These are phyloP conservation scores for Anastatus disparis DNA, from an alignment of 1,140 invertebrate genomes.

Conservation along the genomic window DNA sequence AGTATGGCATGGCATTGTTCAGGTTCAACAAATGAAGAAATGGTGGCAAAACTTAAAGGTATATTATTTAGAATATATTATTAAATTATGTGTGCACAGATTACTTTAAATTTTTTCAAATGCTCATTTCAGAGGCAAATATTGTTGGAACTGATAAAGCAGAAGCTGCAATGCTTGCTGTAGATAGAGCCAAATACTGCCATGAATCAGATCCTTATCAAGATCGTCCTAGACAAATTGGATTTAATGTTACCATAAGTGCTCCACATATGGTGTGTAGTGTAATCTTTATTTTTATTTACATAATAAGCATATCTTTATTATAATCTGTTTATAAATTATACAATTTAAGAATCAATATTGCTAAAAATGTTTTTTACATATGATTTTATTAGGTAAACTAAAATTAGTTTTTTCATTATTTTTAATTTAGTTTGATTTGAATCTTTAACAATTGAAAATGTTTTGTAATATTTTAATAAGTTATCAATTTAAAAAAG, in stretches of 20 bases:
- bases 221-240: slow-evolving; percentile 90
- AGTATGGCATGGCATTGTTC: slow-evolving; percentile 64
- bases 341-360: background rate
- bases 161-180: slow-evolving; percentile 83
- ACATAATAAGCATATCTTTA: background rate
- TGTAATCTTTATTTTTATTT: slow-evolving; percentile 17
- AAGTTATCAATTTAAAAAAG: too few relatives aligned
- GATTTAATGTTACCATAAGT: slow-evolving; percentile 93
- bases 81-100: too few relatives aligned
- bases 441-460: too few relatives aligned
- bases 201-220: slow-evolving; percentile 81
- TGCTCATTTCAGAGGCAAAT: slow-evolving; percentile 77
- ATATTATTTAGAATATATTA: slow-evolving; percentile 37
- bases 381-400: too few relatives aligned
- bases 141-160: slow-evolving; percentile 85
- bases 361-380: too few relatives aligned
- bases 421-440: too few relatives aligned
- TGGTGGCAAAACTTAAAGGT: slow-evolving; percentile 60
- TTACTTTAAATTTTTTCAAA: background rate
- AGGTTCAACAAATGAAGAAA: slow-evolving; percentile 61
- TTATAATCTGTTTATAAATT: slow-evolving; percentile 4
- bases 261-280: slow-evolving; percentile 94
- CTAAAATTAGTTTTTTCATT: too few relatives aligned
- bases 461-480: too few relatives aligned
- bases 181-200: slow-evolving; percentile 88